A percentile compares a stretch with the other conserved stretches of the same genome.
Evolutionary conservation across 2,797 vertebrate genomes (phyloP).

Genomic region (Gobio occitaniae): DNA sequence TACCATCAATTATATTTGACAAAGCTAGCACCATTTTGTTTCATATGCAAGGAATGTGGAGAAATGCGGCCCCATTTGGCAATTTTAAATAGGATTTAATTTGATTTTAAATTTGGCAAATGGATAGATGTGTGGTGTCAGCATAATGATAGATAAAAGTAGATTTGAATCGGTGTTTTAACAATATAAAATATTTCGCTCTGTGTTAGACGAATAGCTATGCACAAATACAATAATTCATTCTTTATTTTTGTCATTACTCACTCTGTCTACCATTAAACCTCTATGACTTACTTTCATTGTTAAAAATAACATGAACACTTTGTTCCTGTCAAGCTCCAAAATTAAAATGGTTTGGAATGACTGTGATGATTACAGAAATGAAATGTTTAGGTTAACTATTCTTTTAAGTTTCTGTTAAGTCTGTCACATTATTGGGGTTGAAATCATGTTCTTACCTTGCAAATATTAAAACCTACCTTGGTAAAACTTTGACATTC

Average conservation of each 20-base stretch:
- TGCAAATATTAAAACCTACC: not conserved
- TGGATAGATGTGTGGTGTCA: not conserved
- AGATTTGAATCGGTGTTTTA: not conserved
- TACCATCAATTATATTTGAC: conserved; percentile 53
- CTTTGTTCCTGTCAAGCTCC: not conserved
- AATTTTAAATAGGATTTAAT: not conserved
- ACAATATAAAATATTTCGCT: not conserved
- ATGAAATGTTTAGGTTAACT: not conserved
- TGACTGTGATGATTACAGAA: not conserved
- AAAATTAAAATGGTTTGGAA: not conserved
- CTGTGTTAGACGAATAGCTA: not conserved
- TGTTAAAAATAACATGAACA: not conserved
- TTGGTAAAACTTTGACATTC: not conserved
- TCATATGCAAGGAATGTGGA: conserved; percentile 18
- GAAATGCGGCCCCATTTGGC: not conserved
- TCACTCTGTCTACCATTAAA: not conserved
- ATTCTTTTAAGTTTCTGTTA: not conserved
- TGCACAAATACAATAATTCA: not conserved
- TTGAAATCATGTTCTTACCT: not conserved
- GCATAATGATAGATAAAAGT: not conserved
- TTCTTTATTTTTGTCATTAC: not conserved
- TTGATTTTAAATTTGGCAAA: not conserved
- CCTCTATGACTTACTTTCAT: not conserved
- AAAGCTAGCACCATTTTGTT: conserved; percentile 30
- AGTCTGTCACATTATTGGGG: not conserved